Base-by-base conservation (phyloP, 1,140 invertebrate species). In the Antheraea pernyi region DNA sequence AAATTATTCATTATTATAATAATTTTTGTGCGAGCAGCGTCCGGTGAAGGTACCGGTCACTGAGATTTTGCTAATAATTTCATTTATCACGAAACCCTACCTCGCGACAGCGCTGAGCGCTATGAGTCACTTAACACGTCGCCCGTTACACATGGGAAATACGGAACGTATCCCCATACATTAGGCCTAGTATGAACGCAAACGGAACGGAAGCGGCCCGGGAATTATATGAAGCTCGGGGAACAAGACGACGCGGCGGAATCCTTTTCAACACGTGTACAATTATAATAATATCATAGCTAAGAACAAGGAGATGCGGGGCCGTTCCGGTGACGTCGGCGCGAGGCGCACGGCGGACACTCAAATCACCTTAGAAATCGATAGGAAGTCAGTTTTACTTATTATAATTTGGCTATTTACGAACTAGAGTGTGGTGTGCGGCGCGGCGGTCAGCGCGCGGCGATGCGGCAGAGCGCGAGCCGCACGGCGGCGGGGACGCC, bases 311-410 rank as follows among this genome's bases (percentile, higher is more conserved):
- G 60, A 22, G 60, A 61, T 61, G 19, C 60, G 19, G 63, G 39
- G 30, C 30, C 63, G 63, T 18, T 42, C 18, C 39, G 13, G 64
- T 48, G 67, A 63, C 72, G 69, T 53, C 19, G 61, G 66, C 66
- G 62, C 48, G 62, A 48, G 67, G 70, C 72, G 70, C 74, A 71
- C 75, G 46, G 75, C 74, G 73, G 70, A 78, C 80, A 80, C 79
- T 78, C 79, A 81, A 80, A 82, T 80, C 80, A 81, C 80, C 84
- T 85, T 86, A 87, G 85, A 83, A 86, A 89, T 85, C 86, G 85
- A 89, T 86, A 89, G 87, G 89, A 89, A 89, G 85, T 89, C 86
- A 86, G 82, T 88, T 87, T 87, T 80, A 83, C 85, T 87, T 90
- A 91, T 65, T 79, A 81, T 88, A 90, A 88, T 85, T 89, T 78